Conservation (phyloP, 2,797 vertebrate genomes). For the Schizopygopsis malacanthus region DNA sequence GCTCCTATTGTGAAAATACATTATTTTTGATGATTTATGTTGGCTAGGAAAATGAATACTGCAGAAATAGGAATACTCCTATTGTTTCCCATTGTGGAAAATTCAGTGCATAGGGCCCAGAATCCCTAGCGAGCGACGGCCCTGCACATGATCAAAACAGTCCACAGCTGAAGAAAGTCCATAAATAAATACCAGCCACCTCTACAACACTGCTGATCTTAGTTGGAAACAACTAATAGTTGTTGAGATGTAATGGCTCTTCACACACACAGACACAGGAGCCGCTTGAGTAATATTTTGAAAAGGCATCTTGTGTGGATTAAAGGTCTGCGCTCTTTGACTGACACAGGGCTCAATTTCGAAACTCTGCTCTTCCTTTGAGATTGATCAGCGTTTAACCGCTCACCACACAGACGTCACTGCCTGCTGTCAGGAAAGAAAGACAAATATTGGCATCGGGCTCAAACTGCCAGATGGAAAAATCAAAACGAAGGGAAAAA, state of each 20-base stretch:
- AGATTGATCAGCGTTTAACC: conserved; percentile 56
- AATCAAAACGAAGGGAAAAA: conserved; percentile 51
- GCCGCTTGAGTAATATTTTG: conserved; percentile 18
- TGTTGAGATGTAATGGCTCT: not conserved
- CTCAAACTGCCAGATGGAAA: conserved; percentile 58
- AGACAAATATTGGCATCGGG: conserved; percentile 53
- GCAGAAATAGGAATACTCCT: too few species aligned
- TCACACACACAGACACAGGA: not conserved
- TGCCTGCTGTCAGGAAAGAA: conserved; percentile 55
- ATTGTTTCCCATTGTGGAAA: too few species aligned
- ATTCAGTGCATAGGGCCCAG: too few species aligned
- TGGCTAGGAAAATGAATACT: too few species aligned
- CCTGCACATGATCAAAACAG: not conserved
- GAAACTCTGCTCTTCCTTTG: conserved; percentile 21
- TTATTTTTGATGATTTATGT: too few species aligned
- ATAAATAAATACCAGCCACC: not conserved
- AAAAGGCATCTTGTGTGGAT: conserved; percentile 30
- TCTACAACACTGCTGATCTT: not conserved
- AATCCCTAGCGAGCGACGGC: too few species aligned
- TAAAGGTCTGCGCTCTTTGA: conserved; percentile 22
- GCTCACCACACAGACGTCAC: conserved; percentile 65
- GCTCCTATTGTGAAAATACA: too few species aligned
- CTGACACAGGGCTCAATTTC: too few species aligned
- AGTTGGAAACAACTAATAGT: not conserved
- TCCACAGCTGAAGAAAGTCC: not conserved